These are phyloP conservation scores for Lissonota sp. DNA, from an alignment of 2,888 invertebrate genomes.

Conservation along the genomic window DNA sequence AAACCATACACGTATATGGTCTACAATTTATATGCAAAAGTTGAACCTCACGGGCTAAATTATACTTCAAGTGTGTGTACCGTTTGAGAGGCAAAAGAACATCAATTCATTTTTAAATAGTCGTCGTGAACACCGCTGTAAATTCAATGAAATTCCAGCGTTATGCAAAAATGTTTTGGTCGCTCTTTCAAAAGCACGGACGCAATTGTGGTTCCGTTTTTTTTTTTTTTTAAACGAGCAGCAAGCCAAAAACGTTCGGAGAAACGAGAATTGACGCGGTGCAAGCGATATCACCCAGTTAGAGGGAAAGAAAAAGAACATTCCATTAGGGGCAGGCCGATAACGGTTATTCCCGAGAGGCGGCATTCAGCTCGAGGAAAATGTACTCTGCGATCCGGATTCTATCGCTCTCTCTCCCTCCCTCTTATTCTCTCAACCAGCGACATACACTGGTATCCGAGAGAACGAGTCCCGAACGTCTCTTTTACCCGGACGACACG, in stretches of 20 bases:
- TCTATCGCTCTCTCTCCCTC: not conserved
- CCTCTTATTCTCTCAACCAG: not conserved
- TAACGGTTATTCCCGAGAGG: conserved; percentile 59
- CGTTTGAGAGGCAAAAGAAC: too few species aligned
- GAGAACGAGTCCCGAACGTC: conserved; percentile 65
- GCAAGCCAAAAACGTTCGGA: not conserved
- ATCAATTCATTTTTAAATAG: too few species aligned
- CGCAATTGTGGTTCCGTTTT: not conserved
- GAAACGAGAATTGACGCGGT: conserved; percentile 32
- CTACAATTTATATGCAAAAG: conserved; percentile 11
- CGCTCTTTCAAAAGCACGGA: not conserved
- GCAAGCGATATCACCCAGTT: conserved; percentile 14
- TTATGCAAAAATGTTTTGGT: not conserved
- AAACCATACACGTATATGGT: not conserved
- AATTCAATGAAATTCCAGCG: too few species aligned
- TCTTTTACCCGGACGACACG: conserved; percentile 64
- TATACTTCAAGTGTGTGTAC: too few species aligned
- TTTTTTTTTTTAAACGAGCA: not conserved
- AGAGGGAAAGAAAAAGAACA: conserved; percentile 42
- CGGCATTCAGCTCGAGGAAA: conserved; percentile 52
- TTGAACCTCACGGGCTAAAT: conserved; percentile 3
- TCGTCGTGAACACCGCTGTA: too few species aligned
- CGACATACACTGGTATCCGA: conserved; percentile 52
- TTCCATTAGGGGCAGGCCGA: conserved; percentile 60
- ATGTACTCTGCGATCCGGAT: conserved; percentile 16